Percentiles rank a stretch among this genome's conserved stretches.
Evolutionary conservation across 2,113 vertebrate species (phyloP).

Genomic region (Nestor notabilis): DNA sequence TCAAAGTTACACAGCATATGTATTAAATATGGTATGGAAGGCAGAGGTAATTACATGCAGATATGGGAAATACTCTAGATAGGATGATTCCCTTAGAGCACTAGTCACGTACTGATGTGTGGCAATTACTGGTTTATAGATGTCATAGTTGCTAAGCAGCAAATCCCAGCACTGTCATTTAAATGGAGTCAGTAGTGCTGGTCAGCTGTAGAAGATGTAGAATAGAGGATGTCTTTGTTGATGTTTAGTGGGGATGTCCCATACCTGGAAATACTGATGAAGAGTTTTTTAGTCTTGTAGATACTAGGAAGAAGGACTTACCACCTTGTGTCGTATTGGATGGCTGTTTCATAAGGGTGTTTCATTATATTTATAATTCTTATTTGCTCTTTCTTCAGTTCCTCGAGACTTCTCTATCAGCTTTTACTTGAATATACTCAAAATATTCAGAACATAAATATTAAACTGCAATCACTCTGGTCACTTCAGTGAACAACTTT

Average conservation of each 20-base stretch:
- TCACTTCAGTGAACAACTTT: background rate
- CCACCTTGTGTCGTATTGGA: background rate
- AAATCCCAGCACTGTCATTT: background rate
- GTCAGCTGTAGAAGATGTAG: background rate
- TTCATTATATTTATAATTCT: background rate
- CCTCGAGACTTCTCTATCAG: background rate
- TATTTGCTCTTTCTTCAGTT: background rate
- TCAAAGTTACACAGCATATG: background rate
- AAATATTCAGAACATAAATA: background rate
- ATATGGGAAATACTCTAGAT: background rate
- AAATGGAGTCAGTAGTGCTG: background rate
- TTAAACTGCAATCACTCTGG: background rate
- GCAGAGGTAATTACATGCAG: conserved; percentile 11
- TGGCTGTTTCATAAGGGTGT: background rate
- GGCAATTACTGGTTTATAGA: background rate
- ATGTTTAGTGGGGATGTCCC: background rate
- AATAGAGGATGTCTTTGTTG: background rate
- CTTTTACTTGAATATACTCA: background rate
- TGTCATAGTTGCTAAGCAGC: background rate
- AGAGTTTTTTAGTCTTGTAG: background rate
- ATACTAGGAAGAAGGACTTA: background rate
- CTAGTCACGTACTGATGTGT: background rate
- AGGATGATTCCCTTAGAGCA: background rate
- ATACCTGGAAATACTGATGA: background rate
- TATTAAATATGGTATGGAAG: background rate